phyloP scores from a whole-genome alignment of 2,888 invertebrate species.

The Galerucella nymphaeae region DNA sequence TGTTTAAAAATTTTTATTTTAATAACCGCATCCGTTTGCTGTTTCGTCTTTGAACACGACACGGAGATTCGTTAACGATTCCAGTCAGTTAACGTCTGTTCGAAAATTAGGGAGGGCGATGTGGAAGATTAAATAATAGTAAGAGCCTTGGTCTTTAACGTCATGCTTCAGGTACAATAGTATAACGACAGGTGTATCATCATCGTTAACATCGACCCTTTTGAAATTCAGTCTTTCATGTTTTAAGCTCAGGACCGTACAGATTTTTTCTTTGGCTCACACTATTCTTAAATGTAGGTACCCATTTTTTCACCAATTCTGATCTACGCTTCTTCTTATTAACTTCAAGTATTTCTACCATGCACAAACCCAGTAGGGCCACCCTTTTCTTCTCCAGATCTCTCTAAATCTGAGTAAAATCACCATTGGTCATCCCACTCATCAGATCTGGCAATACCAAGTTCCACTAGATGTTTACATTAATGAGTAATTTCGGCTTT shows the following conservation, averaged over 20 bases:
- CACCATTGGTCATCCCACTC: no score
- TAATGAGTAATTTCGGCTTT: no score
- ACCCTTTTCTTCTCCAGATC: no score
- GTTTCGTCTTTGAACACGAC: not conserved
- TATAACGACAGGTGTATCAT: slow-evolving; percentile 5
- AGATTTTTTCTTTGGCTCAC: not conserved
- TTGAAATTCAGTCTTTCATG: not conserved
- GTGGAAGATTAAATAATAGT: not conserved
- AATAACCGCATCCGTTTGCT: not conserved
- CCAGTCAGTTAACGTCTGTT: slow-evolving; percentile 8
- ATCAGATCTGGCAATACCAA: no score
- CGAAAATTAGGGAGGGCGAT: slow-evolving; percentile 13
- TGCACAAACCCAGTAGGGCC: no score
- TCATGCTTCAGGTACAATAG: slow-evolving; percentile 4
- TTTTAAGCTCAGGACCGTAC: not conserved
- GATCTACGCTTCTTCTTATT: no score
- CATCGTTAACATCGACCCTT: not conserved
- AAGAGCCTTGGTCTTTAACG: slow-evolving; percentile 5
- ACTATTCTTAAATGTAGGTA: not conserved
- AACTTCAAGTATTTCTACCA: no score
- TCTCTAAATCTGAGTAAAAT: no score
- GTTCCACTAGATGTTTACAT: no score
- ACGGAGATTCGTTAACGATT: not conserved
- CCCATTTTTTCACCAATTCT: no score
- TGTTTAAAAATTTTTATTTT: not conserved